phyloP scores from a whole-genome alignment of 2,113 vertebrate species.

The Rhadina sibilatrix region DNA sequence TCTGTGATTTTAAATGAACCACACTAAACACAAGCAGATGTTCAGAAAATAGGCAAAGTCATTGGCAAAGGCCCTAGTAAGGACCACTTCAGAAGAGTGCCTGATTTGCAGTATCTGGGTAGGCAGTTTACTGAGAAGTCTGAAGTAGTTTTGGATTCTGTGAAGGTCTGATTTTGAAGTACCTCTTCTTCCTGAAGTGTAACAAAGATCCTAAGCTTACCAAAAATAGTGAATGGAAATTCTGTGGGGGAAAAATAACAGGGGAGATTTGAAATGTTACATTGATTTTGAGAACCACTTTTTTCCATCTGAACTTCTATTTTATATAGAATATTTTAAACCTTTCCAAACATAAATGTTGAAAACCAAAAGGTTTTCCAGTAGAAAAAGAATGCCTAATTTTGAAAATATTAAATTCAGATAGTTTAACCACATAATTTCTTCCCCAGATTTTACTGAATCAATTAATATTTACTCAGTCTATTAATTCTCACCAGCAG shows the following conservation, averaged over 20 bases:
- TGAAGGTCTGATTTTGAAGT: not conserved
- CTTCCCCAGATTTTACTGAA: not conserved
- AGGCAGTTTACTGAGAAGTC: not conserved
- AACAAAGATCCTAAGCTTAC: not conserved
- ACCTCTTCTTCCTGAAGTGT: not conserved
- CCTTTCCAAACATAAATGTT: not conserved
- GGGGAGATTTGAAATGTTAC: not conserved
- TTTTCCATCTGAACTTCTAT: not conserved
- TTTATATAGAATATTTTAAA: slow-evolving; percentile 14
- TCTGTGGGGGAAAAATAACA: not conserved
- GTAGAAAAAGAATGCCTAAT: not conserved
- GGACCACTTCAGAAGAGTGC: not conserved
- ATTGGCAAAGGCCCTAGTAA: not conserved
- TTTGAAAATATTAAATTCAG: not conserved
- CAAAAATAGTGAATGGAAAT: not conserved
- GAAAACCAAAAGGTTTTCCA: not conserved
- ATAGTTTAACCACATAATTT: not conserved
- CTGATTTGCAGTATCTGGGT: not conserved
- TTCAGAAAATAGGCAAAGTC: not conserved
- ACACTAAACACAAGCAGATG: not conserved
- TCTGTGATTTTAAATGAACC: slow-evolving; percentile 2
- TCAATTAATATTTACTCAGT: not conserved
- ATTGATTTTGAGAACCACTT: not conserved
- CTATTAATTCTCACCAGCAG: not conserved
- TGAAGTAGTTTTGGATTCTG: not conserved